Conservation (phyloP, 2,797 vertebrate species). For the Muscicapa comitata region DNA sequence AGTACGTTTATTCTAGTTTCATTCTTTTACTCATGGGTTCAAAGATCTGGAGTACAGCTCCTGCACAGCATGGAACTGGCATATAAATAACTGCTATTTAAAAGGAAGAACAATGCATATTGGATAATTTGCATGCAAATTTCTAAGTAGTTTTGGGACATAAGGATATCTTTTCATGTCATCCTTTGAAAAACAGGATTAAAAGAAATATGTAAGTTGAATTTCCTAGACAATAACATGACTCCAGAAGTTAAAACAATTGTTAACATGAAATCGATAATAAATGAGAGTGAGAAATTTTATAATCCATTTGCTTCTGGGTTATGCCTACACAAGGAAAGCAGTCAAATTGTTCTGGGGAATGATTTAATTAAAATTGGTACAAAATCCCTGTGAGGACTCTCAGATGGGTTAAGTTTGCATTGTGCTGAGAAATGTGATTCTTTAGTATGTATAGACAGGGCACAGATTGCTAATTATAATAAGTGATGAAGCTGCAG, state of each 20-base stretch:
- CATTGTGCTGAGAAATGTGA: neutral
- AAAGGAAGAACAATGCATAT: neutral
- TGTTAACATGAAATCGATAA: constrained; percentile 3
- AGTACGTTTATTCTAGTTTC: neutral
- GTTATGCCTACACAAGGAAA: neutral
- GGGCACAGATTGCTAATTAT: constrained; percentile 38
- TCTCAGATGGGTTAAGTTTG: neutral
- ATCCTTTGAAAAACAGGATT: neutral
- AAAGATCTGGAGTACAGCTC: neutral
- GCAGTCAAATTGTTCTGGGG: neutral
- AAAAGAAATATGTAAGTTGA: neutral
- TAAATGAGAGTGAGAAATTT: neutral
- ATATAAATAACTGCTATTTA: neutral
- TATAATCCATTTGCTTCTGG: constrained; percentile 17
- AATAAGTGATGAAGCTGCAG: constrained; percentile 9
- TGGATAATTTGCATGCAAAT: neutral
- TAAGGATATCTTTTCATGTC: neutral
- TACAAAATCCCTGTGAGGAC: neutral
- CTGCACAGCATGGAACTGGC: neutral
- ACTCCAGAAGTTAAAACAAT: neutral
- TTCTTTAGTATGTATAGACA: neutral
- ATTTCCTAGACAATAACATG: neutral
- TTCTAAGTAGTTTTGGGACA: neutral
- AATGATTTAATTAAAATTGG: constrained; percentile 34
- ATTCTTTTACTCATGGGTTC: neutral